Evolutionary conservation across 2,888 invertebrate genomes (phyloP), one percentile per base, ranked within the genome.

Genomic region (Magallana nippona): DNA sequence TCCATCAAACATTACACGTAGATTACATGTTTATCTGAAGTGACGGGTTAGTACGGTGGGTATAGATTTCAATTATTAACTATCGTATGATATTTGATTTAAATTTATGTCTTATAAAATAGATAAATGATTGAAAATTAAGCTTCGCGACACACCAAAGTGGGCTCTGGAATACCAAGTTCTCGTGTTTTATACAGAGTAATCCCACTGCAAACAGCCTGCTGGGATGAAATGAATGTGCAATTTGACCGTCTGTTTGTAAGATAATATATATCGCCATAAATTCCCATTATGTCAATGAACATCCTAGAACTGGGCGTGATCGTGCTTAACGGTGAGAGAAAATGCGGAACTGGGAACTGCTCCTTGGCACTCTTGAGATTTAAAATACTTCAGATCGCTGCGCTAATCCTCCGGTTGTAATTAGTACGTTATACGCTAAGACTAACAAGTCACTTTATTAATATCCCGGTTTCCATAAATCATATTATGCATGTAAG

Each of bases 401-500:
- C 27, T 44, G 44, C 27, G 32, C 71, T 71, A 71, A 71, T 71
- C 71, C 71, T 27, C 22, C 22, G 71, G 13, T 71, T 71, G 44
- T 71, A 71, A 71, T 71, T 15, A 71, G 71, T 71, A 32, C 19
- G 27, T 22, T 71, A 71, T 71, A 22, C 27, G n/a, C 1, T 60
- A 60, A 17, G n/a, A 60, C n/a, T 17, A n/a, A 60, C 60, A 60
- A 71, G 71, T 32, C 71, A 2, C 2, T 13, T 11, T 71, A 71
- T 32, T 71, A 32, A 71, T 71, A 71, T 15, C 71, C 32, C 32
- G 1, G 22, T 71, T 71, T 71, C 19, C 71, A 71, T 71, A 71
- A 71, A 71, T 71, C 71, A 71, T 71, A 71, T 71, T 71, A 71
- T 71, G 71, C 71, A 27, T 71, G 71, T 71, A 71, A 71, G 44